phyloP scores from a whole-genome alignment of 92 coral and sea anemone genomes.

The Siderastrea siderea region DNA sequence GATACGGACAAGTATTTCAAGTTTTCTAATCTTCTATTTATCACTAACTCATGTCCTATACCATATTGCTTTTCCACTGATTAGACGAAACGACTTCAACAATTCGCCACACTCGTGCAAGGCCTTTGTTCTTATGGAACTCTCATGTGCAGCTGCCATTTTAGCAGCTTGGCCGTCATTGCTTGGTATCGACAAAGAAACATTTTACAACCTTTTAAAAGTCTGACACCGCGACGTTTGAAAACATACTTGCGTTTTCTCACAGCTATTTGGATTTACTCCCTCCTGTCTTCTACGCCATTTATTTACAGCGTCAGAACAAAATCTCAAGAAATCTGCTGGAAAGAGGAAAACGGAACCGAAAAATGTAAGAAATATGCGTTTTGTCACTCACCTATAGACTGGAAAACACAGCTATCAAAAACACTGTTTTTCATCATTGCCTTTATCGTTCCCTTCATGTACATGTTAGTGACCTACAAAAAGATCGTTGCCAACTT shows the following conservation, averaged over 20 bases:
- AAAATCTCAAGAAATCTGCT: not conserved
- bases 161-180: constrained; percentile 44
- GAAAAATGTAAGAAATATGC: not conserved
- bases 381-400: constrained; percentile 2
- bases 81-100: not conserved
- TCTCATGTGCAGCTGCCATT: constrained; percentile 35
- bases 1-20: constrained; percentile 51
- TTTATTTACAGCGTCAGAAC: not conserved
- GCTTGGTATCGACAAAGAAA: constrained; percentile 49
- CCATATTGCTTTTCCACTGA: not conserved
- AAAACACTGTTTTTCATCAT: constrained; percentile 42
- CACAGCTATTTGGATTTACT: constrained; percentile 26
- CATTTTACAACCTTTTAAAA: constrained; percentile 35
- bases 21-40: constrained; percentile 57
- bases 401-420: constrained; percentile 19
- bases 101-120: not conserved
- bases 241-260: not conserved
- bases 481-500: constrained; percentile 24
- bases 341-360: constrained; percentile 1
- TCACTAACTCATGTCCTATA: constrained; percentile 35
- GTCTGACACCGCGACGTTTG: not conserved
- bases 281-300: constrained; percentile 6
- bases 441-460: constrained; percentile 56
- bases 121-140: not conserved
- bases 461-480: constrained; percentile 34